phyloP scores from a whole-genome alignment of 2,113 vertebrate genomes.

The Salvelinus fontinalis region DNA sequence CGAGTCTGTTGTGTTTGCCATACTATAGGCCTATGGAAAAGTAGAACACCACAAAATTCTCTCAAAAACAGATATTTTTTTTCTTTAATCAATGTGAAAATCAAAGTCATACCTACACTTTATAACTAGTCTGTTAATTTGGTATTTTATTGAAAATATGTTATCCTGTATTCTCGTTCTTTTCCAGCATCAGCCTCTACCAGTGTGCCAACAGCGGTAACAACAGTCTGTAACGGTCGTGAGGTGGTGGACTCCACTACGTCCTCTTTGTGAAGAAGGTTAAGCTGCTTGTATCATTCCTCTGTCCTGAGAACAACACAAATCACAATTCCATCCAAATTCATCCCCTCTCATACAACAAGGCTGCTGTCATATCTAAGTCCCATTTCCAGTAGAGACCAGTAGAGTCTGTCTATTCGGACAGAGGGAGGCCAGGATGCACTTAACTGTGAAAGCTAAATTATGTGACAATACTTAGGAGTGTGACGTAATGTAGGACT shows the following conservation, averaged over 20 bases:
- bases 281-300: not conserved
- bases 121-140: no score
- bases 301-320: constrained; percentile 36
- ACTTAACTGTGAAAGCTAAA: constrained; percentile 46
- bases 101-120: no score
- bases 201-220: constrained; percentile 76
- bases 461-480: constrained; percentile 24
- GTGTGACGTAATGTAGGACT: constrained; percentile 47
- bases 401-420: constrained; percentile 5
- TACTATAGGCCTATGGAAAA: no score
- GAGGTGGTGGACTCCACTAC: constrained; percentile 97
- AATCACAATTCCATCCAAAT: constrained; percentile 27
- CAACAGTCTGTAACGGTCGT: constrained; percentile 88
- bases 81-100: no score
- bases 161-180: constrained; percentile 15
- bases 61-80: not conserved
- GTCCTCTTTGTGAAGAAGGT: constrained; percentile 84
- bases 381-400: not conserved
- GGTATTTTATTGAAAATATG: no score
- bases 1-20: no score
- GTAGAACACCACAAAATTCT: no score
- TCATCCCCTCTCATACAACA: constrained; percentile 14
- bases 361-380: not conserved
- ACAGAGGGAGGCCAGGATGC: constrained; percentile 12
- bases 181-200: constrained; percentile 77